Evolutionary conservation across 2,888 invertebrate genomes (phyloP).

Genomic region (Macrophya annulata): DNA sequence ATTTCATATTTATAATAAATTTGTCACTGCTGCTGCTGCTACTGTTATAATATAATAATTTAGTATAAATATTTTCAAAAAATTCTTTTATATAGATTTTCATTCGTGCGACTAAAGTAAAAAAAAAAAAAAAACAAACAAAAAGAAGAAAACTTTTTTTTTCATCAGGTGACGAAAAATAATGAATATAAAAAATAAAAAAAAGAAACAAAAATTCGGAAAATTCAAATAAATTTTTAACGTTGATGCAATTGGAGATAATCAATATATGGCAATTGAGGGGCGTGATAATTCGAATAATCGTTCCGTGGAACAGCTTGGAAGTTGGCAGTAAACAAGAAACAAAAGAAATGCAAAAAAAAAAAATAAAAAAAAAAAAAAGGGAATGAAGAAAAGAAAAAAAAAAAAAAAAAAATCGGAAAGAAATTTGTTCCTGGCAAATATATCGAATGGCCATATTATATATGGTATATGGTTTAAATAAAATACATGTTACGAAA

Average conservation of each 20-base stretch:
- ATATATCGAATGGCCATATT: conserved; percentile 38
- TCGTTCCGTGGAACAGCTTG: conserved; percentile 50
- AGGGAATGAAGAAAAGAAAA: not conserved
- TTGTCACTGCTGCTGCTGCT: not conserved
- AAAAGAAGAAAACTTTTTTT: not conserved
- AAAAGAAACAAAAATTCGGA: not conserved
- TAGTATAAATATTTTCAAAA: not conserved
- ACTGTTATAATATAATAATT: not conserved
- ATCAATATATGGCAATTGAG: conserved; percentile 50
- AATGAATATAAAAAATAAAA: not conserved
- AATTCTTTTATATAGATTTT: not conserved
- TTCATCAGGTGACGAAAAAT: not conserved
- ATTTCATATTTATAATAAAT: not conserved
- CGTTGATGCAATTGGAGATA: conserved; percentile 14
- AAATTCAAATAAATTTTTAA: not conserved
- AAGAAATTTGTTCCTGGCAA: conserved; percentile 51
- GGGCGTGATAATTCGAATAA: conserved; percentile 47
- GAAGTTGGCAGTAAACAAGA: conserved; percentile 54
- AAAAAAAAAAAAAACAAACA: not conserved
- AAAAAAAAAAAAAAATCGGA: not conserved
- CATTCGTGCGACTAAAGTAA: conserved; percentile 4
- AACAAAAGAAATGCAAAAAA: not conserved
- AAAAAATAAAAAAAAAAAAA: not conserved
- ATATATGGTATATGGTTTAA: too few species aligned
- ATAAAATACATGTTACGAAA: conserved; percentile 2